A percentile compares a stretch with the other conserved stretches of the same genome.
phyloP scores from a whole-genome alignment of 2,113 vertebrate species.

The Tympanuchus pallidicinctus region DNA sequence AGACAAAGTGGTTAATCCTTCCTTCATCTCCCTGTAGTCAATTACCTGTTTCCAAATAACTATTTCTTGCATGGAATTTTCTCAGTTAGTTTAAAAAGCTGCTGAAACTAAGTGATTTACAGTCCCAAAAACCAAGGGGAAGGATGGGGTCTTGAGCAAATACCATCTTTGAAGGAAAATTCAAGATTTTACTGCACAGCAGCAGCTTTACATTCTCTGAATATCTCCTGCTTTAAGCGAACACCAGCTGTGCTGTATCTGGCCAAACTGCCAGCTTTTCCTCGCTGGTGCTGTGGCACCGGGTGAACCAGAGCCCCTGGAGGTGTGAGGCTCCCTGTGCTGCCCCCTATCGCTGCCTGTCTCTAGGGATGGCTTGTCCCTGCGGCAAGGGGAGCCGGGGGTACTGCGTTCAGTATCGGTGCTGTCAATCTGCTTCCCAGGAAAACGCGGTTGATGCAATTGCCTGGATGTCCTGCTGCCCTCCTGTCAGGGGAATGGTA shows the following conservation, averaged over 20 bases:
- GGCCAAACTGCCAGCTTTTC: not conserved
- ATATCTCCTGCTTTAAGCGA: conserved; percentile 26
- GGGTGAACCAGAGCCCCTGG: not conserved
- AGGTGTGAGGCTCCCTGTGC: not conserved
- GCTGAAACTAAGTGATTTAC: not conserved
- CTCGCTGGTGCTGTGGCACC: conserved; percentile 46
- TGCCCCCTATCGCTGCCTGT: not conserved
- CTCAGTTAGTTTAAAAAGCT: conserved; percentile 2
- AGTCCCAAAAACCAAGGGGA: conserved; percentile 8
- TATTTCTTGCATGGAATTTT: not conserved
- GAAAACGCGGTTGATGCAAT: not conserved
- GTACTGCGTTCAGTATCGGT: not conserved
- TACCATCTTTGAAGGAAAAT: conserved; percentile 54
- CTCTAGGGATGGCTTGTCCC: fast-evolving
- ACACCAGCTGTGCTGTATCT: not conserved
- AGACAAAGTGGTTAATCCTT: not conserved
- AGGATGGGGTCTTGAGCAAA: conserved; percentile 18
- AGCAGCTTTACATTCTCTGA: conserved; percentile 50
- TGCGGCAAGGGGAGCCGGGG: not conserved
- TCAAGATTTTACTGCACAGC: conserved; percentile 48
- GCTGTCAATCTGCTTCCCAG: not conserved
- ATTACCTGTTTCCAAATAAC: not conserved
- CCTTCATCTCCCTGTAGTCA: not conserved
- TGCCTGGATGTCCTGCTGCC: not conserved
- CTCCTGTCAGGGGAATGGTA: not conserved